Conservation (phyloP, 2,797 vertebrate species). For the Anguilla marmorata region DNA sequence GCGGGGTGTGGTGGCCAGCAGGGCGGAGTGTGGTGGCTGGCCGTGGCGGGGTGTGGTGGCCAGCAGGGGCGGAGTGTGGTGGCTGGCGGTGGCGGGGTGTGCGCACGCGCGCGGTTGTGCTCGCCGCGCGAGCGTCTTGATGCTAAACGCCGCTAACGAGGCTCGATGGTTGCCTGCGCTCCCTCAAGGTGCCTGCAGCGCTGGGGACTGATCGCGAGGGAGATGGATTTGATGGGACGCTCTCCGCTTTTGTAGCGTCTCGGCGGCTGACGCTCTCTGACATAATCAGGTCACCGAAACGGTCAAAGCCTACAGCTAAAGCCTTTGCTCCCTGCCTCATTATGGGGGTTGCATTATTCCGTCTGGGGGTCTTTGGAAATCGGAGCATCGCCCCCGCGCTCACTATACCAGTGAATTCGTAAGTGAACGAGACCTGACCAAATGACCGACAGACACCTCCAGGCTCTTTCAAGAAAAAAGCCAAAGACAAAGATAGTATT, state of each 20-base stretch:
- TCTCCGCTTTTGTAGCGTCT: conserved; percentile 86
- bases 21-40: background rate
- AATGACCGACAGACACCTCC: conserved; percentile 55
- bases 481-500: conserved; percentile 32
- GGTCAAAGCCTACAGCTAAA: conserved; percentile 85
- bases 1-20: conserved; percentile 8
- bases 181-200: conserved; percentile 74
- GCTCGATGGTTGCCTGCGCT: conserved; percentile 75
- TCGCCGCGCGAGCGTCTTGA: conserved; percentile 65
- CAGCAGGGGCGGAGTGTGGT: background rate
- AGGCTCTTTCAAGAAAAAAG: conserved; percentile 21
- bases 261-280: conserved; percentile 82
- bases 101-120: conserved; percentile 23
- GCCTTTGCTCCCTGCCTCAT: conserved; percentile 79
- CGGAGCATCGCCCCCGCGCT: conserved; percentile 48
- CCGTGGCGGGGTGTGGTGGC: background rate
- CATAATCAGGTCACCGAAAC: conserved; percentile 91
- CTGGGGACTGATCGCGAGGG: conserved; percentile 73
- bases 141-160: conserved; percentile 82
- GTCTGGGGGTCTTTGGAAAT: conserved; percentile 71
- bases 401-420: conserved; percentile 56
- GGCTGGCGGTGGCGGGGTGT: conserved; percentile 22
- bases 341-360: conserved; percentile 82
- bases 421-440: conserved; percentile 56
- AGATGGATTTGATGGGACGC: conserved; percentile 82